Percentiles rank a stretch among this genome's conserved stretches.
These are phyloP conservation scores for Oncopodura yosiiana DNA, from an alignment of 1,140 invertebrate species.

Conservation along the genomic window DNA sequence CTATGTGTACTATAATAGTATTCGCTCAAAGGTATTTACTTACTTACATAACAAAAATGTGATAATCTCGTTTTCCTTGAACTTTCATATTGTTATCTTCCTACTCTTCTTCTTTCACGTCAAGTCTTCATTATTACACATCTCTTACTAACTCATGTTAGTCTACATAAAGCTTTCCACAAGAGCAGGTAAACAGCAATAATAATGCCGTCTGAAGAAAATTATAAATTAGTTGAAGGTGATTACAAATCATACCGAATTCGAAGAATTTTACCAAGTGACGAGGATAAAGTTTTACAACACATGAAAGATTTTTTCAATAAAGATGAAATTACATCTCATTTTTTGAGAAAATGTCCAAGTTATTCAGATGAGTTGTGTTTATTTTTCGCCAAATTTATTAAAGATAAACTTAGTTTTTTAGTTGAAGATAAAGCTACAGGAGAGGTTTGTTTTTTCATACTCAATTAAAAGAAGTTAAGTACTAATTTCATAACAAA, in stretches of 20 bases:
- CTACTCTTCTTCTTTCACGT: too few species aligned
- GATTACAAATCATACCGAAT: conserved; percentile 14
- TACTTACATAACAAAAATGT: too few species aligned
- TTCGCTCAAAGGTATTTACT: too few species aligned
- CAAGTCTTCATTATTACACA: too few species aligned
- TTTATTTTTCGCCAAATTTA: background rate
- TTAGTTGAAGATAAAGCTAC: conserved; percentile 13
- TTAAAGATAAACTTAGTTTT: conserved; percentile 13
- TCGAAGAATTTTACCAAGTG: background rate
- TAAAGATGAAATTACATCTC: conserved; percentile 6
- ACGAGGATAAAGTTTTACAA: conserved; percentile 11
- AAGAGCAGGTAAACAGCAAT: too few species aligned
- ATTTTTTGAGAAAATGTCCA: conserved; percentile 3
- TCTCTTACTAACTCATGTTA: too few species aligned
- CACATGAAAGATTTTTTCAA: conserved; percentile 11
- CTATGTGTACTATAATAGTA: too few species aligned
- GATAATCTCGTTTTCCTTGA: too few species aligned
- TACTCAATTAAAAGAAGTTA: too few species aligned
- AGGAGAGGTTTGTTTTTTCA: conserved; percentile 1
- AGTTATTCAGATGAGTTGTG: conserved; percentile 10
- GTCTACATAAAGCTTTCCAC: too few species aligned
- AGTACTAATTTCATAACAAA: background rate
- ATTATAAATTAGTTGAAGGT: conserved; percentile 17
- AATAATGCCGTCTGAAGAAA: too few species aligned
- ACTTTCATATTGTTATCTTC: too few species aligned